Evolutionary conservation across 2,113 vertebrate genomes (phyloP).

Genomic region (Leptosomus discolor): DNA sequence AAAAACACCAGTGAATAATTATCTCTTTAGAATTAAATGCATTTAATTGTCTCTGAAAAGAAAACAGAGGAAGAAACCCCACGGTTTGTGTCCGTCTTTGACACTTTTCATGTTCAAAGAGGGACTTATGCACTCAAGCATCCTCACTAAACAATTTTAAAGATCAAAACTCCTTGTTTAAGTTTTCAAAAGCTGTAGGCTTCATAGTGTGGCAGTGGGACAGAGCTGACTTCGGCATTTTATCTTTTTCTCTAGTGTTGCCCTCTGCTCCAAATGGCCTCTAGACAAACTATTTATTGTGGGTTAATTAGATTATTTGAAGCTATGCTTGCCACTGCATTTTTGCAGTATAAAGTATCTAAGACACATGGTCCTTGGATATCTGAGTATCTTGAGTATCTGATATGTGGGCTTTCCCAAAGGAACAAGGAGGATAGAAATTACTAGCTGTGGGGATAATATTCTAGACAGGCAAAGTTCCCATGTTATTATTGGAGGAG

Average conservation of each 20-base stretch:
- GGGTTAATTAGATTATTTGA: background rate
- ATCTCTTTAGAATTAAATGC: background rate
- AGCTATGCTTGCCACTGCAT: background rate
- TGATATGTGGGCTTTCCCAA: background rate
- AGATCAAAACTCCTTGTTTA: background rate
- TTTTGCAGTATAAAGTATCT: background rate
- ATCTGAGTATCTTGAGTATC: background rate
- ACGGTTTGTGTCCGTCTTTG: background rate
- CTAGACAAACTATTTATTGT: constrained; percentile 16
- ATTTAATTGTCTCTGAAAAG: background rate
- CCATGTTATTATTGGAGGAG: background rate
- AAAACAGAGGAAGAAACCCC: background rate
- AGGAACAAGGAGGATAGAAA: background rate
- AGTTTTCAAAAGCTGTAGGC: background rate
- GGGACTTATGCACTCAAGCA: background rate
- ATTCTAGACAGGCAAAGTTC: background rate
- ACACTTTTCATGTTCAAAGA: background rate
- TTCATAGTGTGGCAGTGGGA: background rate
- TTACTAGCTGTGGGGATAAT: background rate
- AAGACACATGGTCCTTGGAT: background rate
- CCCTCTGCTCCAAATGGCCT: background rate
- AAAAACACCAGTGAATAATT: background rate
- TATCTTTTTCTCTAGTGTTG: background rate
- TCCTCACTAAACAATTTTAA: background rate
- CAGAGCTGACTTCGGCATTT: background rate